These are phyloP conservation scores for Lethenteron camtschaticum DNA, from an alignment of 2,113 vertebrate genomes.

Conservation along the genomic window DNA sequence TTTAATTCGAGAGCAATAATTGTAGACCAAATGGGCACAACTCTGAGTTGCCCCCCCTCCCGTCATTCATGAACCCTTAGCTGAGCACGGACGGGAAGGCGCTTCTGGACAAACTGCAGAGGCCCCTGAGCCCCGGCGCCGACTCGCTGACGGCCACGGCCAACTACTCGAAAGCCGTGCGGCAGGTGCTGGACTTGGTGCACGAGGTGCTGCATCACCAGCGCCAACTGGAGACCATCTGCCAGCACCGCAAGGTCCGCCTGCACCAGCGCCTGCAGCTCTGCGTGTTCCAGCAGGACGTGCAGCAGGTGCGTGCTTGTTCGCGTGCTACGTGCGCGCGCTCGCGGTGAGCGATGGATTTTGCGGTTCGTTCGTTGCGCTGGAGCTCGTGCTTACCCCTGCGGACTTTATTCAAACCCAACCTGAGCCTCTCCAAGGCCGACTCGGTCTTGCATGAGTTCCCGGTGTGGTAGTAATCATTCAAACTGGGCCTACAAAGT, in stretches of 20 bases:
- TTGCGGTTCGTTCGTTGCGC: too few relatives aligned
- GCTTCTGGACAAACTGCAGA: constrained; percentile 75
- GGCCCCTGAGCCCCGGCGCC: constrained; percentile 67
- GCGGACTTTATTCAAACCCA: too few relatives aligned
- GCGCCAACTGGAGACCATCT: constrained; percentile 84
- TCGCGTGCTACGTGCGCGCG: too few relatives aligned
- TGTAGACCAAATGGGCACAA: too few relatives aligned
- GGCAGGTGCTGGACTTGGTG: constrained; percentile 78
- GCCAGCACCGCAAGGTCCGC: constrained; percentile 93
- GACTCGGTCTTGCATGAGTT: too few relatives aligned
- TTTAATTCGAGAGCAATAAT: too few relatives aligned
- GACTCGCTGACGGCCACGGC: constrained; percentile 75
- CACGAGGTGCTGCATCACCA: constrained; percentile 93
- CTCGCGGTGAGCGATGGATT: too few relatives aligned
- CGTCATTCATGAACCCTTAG: constrained; percentile 17
- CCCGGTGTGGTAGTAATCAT: too few relatives aligned
- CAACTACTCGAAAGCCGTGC: constrained; percentile 91
- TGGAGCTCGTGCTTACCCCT: too few relatives aligned
- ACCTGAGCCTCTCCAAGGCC: too few relatives aligned
- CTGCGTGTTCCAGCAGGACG: constrained; percentile 89
- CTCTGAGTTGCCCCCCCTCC: too few relatives aligned
- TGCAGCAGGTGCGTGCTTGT: constrained; percentile 47
- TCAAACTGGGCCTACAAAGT: too few relatives aligned
- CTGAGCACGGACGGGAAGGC: constrained; percentile 93
- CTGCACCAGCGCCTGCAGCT: constrained; percentile 83